Evolutionary conservation across 2,113 vertebrate genomes (phyloP), one percentile per base, ranked within the genome.

Genomic region (Xenopus borealis): DNA sequence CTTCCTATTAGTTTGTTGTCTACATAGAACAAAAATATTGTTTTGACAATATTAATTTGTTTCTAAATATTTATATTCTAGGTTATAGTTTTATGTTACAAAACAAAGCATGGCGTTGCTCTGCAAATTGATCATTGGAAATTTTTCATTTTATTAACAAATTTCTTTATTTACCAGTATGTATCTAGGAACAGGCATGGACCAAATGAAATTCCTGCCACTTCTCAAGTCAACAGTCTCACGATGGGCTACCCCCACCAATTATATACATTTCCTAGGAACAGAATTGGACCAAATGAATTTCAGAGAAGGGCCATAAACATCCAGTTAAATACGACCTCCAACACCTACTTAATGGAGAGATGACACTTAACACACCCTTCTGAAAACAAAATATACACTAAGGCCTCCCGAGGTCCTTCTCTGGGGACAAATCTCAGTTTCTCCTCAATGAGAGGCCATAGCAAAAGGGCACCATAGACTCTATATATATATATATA

Each of bases 281-380:
- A 58, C 52, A 40, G 67, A 12, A 27, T 4, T 14, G 10, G 17
- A 23, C 85, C 19, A 72, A 85, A 88, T 89, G 89, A 87, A 83
- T 89, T 90, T 87, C 89, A 17, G 74, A 85, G 88, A 82, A 81
- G 87, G 79, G 85, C 88, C 85, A 85, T 91, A 91, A 91, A 92
- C 88, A 85, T 86, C 66, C 12, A 84, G 84, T 92, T 86, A 83
- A 88, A 85, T 81, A 80, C 62, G 86, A 83, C 61, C 62, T 80
- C 50, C 0, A 19, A 81, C 84, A 85, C 71, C 79, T 83, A 72
- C 44, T 33, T 1, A 67, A 63, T 20, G 14, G 2, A 64, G 66
- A 44, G 75, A 18, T 69, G 80, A 70, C 62, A 44, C 66, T 66
- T 40, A 20, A 20, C 27, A 7, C 58, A 44, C 55, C 53, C 71